These are phyloP conservation scores for Rynchops niger DNA, from an alignment of 2,113 vertebrate species.

Conservation along the genomic window DNA sequence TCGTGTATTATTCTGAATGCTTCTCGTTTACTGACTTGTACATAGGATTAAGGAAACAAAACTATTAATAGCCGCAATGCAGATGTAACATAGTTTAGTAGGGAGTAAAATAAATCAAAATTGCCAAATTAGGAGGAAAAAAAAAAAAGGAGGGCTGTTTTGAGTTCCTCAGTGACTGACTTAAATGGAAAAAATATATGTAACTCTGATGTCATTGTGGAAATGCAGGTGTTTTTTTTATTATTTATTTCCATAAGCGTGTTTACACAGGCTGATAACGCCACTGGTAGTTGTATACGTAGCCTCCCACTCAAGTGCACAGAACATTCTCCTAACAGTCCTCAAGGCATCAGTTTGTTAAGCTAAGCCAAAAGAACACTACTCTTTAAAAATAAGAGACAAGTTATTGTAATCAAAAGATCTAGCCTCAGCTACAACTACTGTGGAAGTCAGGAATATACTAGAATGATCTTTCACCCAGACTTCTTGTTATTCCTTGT, in stretches of 20 bases:
- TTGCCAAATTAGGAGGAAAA: too few species aligned
- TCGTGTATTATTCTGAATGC: rapidly evolving
- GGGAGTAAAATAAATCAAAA: neutral
- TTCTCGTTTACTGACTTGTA: neutral
- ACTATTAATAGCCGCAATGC: constrained; percentile 40
- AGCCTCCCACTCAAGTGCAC: neutral
- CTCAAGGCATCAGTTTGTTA: neutral
- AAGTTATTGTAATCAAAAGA: neutral
- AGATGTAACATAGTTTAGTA: neutral
- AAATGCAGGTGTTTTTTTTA: neutral
- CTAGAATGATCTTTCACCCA: neutral
- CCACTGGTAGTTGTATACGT: neutral
- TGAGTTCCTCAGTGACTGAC: neutral
- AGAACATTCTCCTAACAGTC: neutral
- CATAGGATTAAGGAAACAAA: neutral
- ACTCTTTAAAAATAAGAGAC: neutral
- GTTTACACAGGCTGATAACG: neutral
- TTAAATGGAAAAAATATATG: neutral
- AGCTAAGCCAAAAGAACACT: neutral
- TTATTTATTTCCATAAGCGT: neutral
- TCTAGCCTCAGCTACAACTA: neutral
- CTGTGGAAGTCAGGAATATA: neutral
- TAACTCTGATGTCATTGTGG: neutral
- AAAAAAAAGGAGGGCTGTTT: neutral
- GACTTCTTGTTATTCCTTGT: neutral